Percentiles rank a stretch among this genome's conserved stretches.
Evolutionary conservation across 2,888 invertebrate species (phyloP).

Genomic region (Apodemia arnacis): DNA sequence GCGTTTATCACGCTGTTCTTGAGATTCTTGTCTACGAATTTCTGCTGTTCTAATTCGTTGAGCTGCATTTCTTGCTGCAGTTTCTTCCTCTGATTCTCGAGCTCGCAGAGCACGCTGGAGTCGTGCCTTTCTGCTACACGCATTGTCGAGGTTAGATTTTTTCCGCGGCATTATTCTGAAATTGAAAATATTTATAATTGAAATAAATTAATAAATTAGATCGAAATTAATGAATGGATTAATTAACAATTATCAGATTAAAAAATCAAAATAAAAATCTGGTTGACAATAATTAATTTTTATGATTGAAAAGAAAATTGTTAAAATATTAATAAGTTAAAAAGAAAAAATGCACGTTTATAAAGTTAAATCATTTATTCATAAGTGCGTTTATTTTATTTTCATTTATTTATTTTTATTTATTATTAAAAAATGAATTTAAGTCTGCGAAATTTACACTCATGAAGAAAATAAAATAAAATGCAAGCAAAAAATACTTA

Average conservation of each 20-base stretch:
- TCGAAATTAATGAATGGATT: slow-evolving; percentile 9
- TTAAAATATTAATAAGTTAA: neutral
- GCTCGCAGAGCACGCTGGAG: too few species aligned
- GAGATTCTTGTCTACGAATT: slow-evolving; percentile 82
- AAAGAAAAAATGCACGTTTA: too few species aligned
- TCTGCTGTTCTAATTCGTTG: slow-evolving; percentile 73
- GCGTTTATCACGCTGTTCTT: slow-evolving; percentile 83
- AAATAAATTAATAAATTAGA: slow-evolving; percentile 59
- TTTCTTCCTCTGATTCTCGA: too few species aligned
- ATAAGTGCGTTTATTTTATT: too few species aligned
- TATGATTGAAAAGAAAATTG: slow-evolving; percentile 3
- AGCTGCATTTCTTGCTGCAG: slow-evolving; percentile 82
- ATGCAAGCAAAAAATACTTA: slow-evolving; percentile 5
- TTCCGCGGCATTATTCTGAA: slow-evolving; percentile 83
- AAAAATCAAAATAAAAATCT: neutral
- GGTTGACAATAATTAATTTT: neutral
- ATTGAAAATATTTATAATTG: too few species aligned
- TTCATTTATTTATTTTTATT: neutral
- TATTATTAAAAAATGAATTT: slow-evolving; percentile 2
- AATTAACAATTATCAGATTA: neutral
- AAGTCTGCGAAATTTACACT: slow-evolving; percentile 3
- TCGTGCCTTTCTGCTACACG: slow-evolving; percentile 78
- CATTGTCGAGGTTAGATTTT: slow-evolving; percentile 85
- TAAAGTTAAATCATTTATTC: too few species aligned
- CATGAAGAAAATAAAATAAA: neutral